Evolutionary conservation across 2,797 vertebrate species (phyloP).

Genomic region (Acanthurus lineatus): DNA sequence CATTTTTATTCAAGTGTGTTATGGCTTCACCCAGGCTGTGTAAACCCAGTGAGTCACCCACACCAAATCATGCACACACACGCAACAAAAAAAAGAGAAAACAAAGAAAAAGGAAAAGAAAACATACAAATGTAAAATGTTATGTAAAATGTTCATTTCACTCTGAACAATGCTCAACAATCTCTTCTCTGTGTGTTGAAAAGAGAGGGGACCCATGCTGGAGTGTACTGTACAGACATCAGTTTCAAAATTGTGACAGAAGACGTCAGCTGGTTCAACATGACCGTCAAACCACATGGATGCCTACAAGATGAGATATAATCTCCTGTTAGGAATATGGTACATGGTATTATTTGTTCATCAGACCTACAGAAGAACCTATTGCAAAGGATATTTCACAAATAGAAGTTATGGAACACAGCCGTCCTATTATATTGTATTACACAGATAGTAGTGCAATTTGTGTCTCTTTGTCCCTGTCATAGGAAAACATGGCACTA

Average conservation of each 20-base stretch:
- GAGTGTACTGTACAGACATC: conserved; percentile 70
- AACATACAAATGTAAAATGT: conserved; percentile 73
- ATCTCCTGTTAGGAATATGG: conserved; percentile 65
- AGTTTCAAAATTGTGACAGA: conserved; percentile 64
- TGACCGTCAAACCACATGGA: conserved; percentile 38
- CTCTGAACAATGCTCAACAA: conserved; percentile 58
- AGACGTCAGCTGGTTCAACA: conserved; percentile 42
- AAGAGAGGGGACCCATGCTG: conserved; percentile 52
- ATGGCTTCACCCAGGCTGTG: conserved; percentile 78
- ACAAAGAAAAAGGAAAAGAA: conserved; percentile 31
- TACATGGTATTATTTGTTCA: conserved; percentile 77
- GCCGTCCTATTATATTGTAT: conserved; percentile 66
- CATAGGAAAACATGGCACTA: conserved; percentile 68
- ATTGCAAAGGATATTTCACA: conserved; percentile 74
- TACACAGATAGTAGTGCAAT: conserved; percentile 81
- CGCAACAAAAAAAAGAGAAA: conserved; percentile 43
- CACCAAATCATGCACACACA: conserved; percentile 84
- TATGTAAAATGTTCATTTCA: conserved; percentile 72
- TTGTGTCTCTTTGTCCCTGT: conserved; percentile 77
- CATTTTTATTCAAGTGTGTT: conserved; percentile 85
- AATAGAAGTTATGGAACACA: conserved; percentile 63
- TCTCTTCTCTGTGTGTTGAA: conserved; percentile 53
- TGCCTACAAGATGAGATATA: conserved; percentile 58
- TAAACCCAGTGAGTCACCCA: conserved; percentile 80
- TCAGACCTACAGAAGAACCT: conserved; percentile 74